Evolutionary conservation across 2,888 invertebrate species (phyloP).

Genomic region (Physocephala rufipes): DNA sequence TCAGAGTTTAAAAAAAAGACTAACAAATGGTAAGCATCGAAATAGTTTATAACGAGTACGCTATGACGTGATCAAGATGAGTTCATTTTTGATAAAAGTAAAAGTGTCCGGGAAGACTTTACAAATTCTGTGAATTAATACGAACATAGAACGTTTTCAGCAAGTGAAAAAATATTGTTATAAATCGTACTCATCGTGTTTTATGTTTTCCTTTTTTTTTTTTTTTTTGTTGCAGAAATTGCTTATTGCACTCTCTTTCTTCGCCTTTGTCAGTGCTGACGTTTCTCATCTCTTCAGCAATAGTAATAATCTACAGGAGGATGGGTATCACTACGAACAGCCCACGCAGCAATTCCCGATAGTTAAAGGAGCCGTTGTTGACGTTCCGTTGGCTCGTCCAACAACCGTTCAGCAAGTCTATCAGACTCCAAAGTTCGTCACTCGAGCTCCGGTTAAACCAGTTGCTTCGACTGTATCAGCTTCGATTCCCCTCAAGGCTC

Average conservation of each 20-base stretch:
- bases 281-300: conserved; percentile 59
- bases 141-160: background rate
- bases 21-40: conserved; percentile 54
- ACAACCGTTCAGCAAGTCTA: conserved; percentile 17
- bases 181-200: conserved; percentile 18
- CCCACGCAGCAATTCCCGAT: conserved; percentile 45
- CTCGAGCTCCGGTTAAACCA: conserved; percentile 14
- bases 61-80: background rate
- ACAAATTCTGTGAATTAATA: conserved; percentile 15
- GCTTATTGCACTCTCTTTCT: conserved; percentile 55
- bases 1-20: conserved; percentile 12
- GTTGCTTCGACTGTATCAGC: background rate
- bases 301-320: conserved; percentile 58
- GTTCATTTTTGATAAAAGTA: background rate
- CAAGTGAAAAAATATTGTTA: background rate
- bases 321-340: conserved; percentile 57
- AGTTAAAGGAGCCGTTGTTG: conserved; percentile 45
- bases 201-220: background rate
- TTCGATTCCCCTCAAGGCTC: background rate
- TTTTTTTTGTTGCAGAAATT: conserved; percentile 54
- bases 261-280: conserved; percentile 58
- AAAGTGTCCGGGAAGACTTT: background rate
- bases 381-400: conserved; percentile 49
- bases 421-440: conserved; percentile 2
- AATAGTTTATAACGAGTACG: conserved; percentile 3